Evolutionary conservation across 2,113 vertebrate genomes (phyloP), one percentile per base, ranked within the genome.

Genomic region (Australoheros scitulus): DNA sequence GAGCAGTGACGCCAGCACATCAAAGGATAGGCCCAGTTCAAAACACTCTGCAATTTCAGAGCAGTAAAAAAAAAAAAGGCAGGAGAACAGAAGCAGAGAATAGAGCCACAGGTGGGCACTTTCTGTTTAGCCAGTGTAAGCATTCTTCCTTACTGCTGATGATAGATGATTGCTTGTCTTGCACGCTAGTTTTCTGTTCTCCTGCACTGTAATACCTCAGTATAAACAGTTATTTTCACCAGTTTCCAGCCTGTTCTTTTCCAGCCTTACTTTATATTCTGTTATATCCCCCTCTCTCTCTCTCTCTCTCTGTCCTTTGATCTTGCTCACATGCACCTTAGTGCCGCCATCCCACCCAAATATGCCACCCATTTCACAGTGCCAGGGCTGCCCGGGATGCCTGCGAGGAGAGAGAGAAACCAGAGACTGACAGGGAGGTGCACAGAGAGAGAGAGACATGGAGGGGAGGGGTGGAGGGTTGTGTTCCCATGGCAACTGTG

Each of bases 401-500:
- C 93, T 89, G 52, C 82, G 70, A 84, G 70, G 57, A 91, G 76
- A 81, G 76, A 59, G 60, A 68, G 83, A 76, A 87, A 87, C 85
- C 82, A 87, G 84, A 90, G 58, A 41, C 76, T 76, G 72, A 81
- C 63, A 79, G 81, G 79, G 85, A 56, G 68, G 76, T 78, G 55
- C 32, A 68, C 20, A 22, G 34, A 56, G 32, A 68, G 34, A 22
- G 32, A 59, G 75, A 32, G 55, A 32, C 36, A 76, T 32, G 47
- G 76, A 58, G 29, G 50, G 61, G 18, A 58, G 82, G 34, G 64
- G 60, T 47, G 64, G 24, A 65, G 84, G 61, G 47, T 72, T 61
- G 63, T 7, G 76, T 95, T 91, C 65, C 95, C 89, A 95, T 93
- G 93, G 94, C 80, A 92, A 96, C 93, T 22, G 72, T 87, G 82